A percentile compares a stretch with the other conserved stretches of the same genome.
Conservation (phyloP, 2,797 vertebrate species). For the Gymnocypris eckloni region DNA sequence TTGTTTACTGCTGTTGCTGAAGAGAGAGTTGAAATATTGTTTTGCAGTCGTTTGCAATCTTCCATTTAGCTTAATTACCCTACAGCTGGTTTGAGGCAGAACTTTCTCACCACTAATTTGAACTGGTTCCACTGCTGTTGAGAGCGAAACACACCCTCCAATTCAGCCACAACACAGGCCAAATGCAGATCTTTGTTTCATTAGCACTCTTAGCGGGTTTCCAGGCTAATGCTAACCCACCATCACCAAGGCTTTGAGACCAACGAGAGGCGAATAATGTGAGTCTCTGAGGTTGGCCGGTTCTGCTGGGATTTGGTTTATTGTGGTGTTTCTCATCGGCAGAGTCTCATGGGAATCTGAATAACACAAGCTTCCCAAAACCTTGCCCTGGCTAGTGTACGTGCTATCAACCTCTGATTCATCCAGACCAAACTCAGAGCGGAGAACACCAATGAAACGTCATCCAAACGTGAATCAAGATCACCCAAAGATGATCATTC, state of each 20-base stretch:
- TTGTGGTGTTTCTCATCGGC: constrained; percentile 32
- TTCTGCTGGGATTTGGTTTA: constrained; percentile 29
- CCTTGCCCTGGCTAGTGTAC: not conserved
- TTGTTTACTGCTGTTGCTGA: constrained; percentile 37
- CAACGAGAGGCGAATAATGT: constrained; percentile 38
- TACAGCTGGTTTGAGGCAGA: constrained; percentile 43
- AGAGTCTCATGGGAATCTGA: constrained; percentile 50
- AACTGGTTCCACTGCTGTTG: constrained; percentile 43
- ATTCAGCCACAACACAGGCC: constrained; percentile 40
- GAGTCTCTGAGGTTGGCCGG: constrained; percentile 14
- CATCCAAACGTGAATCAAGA: not conserved
- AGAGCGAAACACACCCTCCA: constrained; percentile 42
- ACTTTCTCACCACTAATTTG: constrained; percentile 52
- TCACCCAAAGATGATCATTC: no score
- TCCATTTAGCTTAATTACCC: constrained; percentile 51
- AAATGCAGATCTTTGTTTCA: constrained; percentile 43
- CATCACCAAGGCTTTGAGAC: constrained; percentile 9
- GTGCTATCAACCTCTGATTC: not conserved
- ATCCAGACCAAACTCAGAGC: not conserved
- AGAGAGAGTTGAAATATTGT: constrained; percentile 50
- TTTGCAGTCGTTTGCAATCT: constrained; percentile 37
- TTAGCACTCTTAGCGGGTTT: constrained; percentile 41
- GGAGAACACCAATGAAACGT: not conserved
- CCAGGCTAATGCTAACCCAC: constrained; percentile 41
- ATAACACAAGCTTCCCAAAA: constrained; percentile 34